phyloP scores from a whole-genome alignment of 2,113 vertebrate species.

The Oceanites oceanicus region DNA sequence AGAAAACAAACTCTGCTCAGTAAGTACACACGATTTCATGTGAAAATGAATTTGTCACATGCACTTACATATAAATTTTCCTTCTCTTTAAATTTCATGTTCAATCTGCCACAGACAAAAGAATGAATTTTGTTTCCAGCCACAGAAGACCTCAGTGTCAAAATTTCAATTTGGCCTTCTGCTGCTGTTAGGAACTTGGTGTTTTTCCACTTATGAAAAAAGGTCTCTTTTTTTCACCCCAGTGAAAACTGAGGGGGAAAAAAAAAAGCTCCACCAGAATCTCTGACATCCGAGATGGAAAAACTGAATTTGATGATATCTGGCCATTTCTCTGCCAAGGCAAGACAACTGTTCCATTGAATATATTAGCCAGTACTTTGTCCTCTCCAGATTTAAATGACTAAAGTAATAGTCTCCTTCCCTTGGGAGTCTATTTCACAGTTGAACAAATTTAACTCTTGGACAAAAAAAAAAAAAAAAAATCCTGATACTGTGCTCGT shows the following conservation, averaged over 20 bases:
- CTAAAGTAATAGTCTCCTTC: not conserved
- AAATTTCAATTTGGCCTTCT: not conserved
- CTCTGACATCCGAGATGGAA: not conserved
- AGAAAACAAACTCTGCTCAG: not conserved
- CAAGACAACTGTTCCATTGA: not conserved
- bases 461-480: not conserved
- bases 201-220: not conserved
- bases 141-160: not conserved
- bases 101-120: not conserved
- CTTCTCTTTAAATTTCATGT: not conserved
- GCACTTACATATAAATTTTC: not conserved
- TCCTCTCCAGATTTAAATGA: conserved; percentile 37
- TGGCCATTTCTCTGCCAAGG: not conserved
- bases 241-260: not conserved
- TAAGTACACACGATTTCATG: not conserved
- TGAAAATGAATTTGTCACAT: not conserved
- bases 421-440: conserved; percentile 56
- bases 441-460: conserved; percentile 8
- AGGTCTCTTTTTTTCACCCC: not conserved
- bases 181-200: not conserved
- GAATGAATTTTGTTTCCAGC: conserved; percentile 15
- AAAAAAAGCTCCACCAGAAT: not conserved
- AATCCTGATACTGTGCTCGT: not conserved
- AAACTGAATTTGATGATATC: not conserved
- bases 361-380: conserved; percentile 14